Evolutionary conservation across 1,140 invertebrate species (phyloP).

Genomic region (Achatina immaculata): DNA sequence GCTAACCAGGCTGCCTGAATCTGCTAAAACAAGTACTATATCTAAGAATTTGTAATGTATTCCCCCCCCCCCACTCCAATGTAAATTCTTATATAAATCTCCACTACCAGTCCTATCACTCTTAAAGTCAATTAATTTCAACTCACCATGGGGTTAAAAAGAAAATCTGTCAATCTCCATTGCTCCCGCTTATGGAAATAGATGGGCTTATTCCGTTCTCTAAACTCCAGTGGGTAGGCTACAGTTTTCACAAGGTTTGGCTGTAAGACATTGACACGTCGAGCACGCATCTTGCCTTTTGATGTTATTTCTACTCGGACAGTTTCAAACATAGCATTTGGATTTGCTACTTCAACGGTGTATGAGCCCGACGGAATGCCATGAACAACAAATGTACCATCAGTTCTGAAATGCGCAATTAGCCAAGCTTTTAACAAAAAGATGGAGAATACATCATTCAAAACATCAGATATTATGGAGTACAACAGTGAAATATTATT

Average conservation of each 20-base stretch:
- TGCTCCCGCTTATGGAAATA: constrained; percentile 95
- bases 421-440: too few relatives aligned
- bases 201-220: constrained; percentile 82
- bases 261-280: constrained; percentile 95
- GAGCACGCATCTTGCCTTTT: constrained; percentile 90
- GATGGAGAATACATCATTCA: too few relatives aligned
- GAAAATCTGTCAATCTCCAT: constrained; percentile 93
- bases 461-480: too few relatives aligned
- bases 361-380: constrained; percentile 95
- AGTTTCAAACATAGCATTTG: constrained; percentile 82
- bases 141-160: constrained; percentile 91
- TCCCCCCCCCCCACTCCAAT: too few relatives aligned
- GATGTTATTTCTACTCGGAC: constrained; percentile 67
- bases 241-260: constrained; percentile 80
- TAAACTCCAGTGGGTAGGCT: constrained; percentile 91
- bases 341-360: constrained; percentile 91
- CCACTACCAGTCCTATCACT: too few relatives aligned
- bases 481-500: too few relatives aligned
- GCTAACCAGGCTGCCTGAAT: too few relatives aligned
- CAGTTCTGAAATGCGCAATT: constrained; percentile 69
- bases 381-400: constrained; percentile 92
- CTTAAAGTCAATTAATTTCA: too few relatives aligned
- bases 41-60: too few relatives aligned
- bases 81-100: too few relatives aligned
- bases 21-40: too few relatives aligned